Base-by-base conservation (phyloP, 2,888 invertebrate species). In the Tachina grossa region DNA sequence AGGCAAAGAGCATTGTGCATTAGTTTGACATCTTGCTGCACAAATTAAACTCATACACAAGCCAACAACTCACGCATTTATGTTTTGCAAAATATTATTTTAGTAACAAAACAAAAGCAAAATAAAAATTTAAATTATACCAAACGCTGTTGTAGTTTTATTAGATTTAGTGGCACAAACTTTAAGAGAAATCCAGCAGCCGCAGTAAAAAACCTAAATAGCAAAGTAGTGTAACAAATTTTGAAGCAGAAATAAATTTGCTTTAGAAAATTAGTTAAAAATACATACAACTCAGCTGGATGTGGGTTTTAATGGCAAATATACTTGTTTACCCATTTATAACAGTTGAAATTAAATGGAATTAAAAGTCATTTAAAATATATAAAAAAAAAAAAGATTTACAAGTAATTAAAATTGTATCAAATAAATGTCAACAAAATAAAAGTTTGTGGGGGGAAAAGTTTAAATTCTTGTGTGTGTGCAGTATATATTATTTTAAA, bases 1-100 rank as follows among this genome's bases (percentile, higher is more conserved):
- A 76, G 57, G 55, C 69, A 71, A 71, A 76, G 63, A 49, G 49
- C 45, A 31, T 41, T 71, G 69, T 71, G 76, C 49, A 76, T 65
- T 76, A 55, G 63, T 57, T 55, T 68, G 45, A 55, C 45, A 55
- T 65, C 65, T 11, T 65, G 65, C 63, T 72, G n/a, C 63, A 72
- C n/a, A 49, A 72, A 80, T 55, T 49, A 72, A 55, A 66, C 51
- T 13, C 22, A n/a, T 8, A 10, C 41, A 61, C 39, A 19, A 22
- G 14, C 41, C 41, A 9, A 47, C 72, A 39, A n/a, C 39, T 9
- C 51, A 53, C 41, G 45, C 39, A 66, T 51, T 66, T 49, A 39
- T 13, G 47, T 47, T 22, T 14, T 65, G 45, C 22, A 69, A 69
- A 68, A 39, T 68, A 51, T 39, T 68, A 49, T 68, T 47, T 47